Evolutionary conservation across 2,888 invertebrate species (phyloP).

Genomic region (Tyria jacobaeae): DNA sequence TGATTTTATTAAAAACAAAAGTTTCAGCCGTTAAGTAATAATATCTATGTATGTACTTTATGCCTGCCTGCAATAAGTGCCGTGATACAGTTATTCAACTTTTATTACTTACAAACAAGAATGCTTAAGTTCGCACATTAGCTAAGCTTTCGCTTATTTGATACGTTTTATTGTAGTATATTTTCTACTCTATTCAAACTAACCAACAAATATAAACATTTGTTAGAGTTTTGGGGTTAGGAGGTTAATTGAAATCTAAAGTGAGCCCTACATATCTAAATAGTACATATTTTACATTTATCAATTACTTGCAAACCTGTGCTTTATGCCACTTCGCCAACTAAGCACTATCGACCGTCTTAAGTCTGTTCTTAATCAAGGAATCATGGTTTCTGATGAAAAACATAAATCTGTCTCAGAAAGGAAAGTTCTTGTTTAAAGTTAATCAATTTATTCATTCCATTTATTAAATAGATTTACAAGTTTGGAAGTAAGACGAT

Average conservation of each 20-base stretch:
- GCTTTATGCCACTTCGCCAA: not conserved
- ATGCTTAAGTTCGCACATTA: slow-evolving; percentile 24
- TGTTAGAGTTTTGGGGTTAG: not conserved
- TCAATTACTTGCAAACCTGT: not conserved
- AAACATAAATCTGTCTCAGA: too few relatives aligned
- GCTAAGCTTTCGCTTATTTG: slow-evolving; percentile 16
- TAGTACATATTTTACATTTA: not conserved
- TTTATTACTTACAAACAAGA: not conserved
- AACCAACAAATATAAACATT: not conserved
- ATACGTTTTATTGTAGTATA: slow-evolving; percentile 29
- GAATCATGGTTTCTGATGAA: too few relatives aligned
- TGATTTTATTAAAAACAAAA: too few relatives aligned
- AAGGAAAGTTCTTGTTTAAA: too few relatives aligned
- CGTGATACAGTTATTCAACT: not conserved
- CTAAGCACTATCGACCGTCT: too few relatives aligned
- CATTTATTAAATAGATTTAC: too few relatives aligned
- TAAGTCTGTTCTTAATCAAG: not conserved
- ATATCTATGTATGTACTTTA: too few relatives aligned
- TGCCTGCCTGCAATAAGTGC: too few relatives aligned
- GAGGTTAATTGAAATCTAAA: slow-evolving; percentile 6
- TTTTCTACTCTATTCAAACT: slow-evolving; percentile 26
- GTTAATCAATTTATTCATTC: too few relatives aligned
- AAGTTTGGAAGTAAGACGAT: too few relatives aligned
- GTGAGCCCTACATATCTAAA: not conserved
- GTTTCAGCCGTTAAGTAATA: too few relatives aligned